phyloP scores from a whole-genome alignment of 2,888 invertebrate genomes.

The Lasioglossum vierecki region DNA sequence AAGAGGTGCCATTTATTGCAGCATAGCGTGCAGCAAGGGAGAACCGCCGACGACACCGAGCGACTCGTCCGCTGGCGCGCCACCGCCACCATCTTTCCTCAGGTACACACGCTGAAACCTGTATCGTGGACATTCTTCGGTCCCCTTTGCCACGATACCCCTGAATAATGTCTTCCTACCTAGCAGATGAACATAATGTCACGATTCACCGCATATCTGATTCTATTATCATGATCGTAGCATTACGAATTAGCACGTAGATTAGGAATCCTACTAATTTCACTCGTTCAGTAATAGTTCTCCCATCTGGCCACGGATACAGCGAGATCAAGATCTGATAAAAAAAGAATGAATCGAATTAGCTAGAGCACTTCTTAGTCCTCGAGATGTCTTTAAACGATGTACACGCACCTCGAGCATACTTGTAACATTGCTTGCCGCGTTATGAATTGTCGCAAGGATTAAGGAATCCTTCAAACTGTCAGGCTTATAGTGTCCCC shows the following conservation, averaged over 20 bases:
- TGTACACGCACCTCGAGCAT: neutral
- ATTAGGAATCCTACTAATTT: neutral
- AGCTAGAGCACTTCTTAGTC: neutral
- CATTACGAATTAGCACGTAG: neutral
- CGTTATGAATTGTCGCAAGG: neutral
- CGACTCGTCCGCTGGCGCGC: conserved; percentile 90
- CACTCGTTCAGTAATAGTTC: neutral
- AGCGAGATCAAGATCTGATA: neutral
- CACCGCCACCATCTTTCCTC: conserved; percentile 85
- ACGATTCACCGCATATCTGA: neutral
- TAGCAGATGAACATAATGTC: neutral
- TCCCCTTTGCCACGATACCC: neutral
- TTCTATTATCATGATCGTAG: neutral
- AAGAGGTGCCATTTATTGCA: conserved; percentile 97
- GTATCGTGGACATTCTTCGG: neutral
- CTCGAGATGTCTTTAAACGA: neutral
- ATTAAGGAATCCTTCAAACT: neutral
- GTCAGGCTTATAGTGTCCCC: neutral
- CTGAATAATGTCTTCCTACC: neutral
- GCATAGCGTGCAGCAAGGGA: conserved; percentile 96
- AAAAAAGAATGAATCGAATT: neutral
- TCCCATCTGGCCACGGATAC: neutral
- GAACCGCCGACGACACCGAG: conserved; percentile 95
- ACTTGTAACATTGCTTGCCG: neutral
- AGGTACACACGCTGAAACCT: conserved; percentile 68